A percentile compares a stretch with the other conserved stretches of the same genome.
Evolutionary conservation across 2,113 vertebrate species (phyloP).

Genomic region (Colinus virginianus): DNA sequence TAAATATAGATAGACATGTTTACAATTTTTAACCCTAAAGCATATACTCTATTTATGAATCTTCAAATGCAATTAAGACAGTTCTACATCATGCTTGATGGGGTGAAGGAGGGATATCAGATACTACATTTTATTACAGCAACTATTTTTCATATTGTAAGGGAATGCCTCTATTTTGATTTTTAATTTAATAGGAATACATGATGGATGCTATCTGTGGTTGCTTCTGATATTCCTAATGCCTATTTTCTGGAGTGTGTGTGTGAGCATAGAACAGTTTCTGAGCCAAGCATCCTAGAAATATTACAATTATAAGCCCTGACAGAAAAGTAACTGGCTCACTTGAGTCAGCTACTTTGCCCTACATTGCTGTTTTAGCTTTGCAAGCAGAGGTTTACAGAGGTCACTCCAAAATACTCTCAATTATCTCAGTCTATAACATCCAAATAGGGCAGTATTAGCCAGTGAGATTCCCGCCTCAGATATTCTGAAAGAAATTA

Average conservation of each 20-base stretch:
- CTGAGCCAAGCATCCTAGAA: background rate
- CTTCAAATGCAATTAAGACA: background rate
- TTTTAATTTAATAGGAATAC: background rate
- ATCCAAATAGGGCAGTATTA: background rate
- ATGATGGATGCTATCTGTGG: background rate
- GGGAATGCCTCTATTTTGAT: background rate
- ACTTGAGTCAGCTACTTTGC: conserved; percentile 8
- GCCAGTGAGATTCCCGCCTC: background rate
- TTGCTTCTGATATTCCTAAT: background rate
- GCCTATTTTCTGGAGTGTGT: background rate
- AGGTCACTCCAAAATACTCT: background rate
- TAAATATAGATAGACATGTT: background rate
- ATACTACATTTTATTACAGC: background rate
- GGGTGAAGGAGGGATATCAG: background rate
- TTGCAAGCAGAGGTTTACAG: conserved; percentile 3
- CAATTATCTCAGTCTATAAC: background rate
- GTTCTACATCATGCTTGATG: background rate
- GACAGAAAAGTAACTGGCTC: conserved; percentile 21
- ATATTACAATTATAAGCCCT: conserved; percentile 18
- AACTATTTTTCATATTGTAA: background rate
- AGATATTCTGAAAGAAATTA: background rate
- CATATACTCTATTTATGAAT: background rate
- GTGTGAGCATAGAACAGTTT: background rate
- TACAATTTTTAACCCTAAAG: background rate
- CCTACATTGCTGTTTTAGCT: conserved; percentile 28